phyloP scores from a whole-genome alignment of 2,888 invertebrate species.

The Eupithecia subfuscata region DNA sequence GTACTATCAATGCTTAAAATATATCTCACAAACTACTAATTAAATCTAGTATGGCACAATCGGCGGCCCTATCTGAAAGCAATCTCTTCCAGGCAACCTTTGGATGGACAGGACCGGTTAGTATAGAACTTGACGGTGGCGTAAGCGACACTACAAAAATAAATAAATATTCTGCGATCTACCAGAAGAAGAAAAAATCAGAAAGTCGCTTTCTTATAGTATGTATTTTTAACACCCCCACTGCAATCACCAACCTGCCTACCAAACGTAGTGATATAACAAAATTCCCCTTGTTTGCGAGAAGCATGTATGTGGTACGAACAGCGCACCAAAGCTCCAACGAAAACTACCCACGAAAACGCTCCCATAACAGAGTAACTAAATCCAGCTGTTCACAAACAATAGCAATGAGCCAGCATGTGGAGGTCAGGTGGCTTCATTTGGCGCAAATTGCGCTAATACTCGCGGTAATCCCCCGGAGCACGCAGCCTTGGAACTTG shows the following conservation, averaged over 20 bases:
- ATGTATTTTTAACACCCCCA: background rate
- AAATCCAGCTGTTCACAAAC: background rate
- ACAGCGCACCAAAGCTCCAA: background rate
- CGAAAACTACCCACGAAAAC: background rate
- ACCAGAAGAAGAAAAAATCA: no score
- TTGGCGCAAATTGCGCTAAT: slow-evolving; percentile 34
- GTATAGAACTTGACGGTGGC: no score
- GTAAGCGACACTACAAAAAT: no score
- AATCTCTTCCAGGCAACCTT: no score
- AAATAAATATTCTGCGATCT: no score
- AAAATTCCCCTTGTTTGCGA: background rate
- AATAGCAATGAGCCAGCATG: slow-evolving; percentile 5
- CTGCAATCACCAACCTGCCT: background rate
- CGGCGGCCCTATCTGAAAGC: no score
- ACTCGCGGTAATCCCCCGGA: slow-evolving; percentile 30
- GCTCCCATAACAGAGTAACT: slow-evolving; percentile 15
- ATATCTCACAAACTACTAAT: no score
- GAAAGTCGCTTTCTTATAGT: background rate
- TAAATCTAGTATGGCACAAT: no score
- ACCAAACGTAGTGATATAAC: background rate
- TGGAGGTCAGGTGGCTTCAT: slow-evolving; percentile 29
- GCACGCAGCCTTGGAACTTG: slow-evolving; percentile 21
- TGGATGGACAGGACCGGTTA: no score
- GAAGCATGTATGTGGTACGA: background rate
- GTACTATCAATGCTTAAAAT: no score